Base-by-base conservation (phyloP, 2,888 invertebrate genomes). In the Ecliptopera silaceata region DNA sequence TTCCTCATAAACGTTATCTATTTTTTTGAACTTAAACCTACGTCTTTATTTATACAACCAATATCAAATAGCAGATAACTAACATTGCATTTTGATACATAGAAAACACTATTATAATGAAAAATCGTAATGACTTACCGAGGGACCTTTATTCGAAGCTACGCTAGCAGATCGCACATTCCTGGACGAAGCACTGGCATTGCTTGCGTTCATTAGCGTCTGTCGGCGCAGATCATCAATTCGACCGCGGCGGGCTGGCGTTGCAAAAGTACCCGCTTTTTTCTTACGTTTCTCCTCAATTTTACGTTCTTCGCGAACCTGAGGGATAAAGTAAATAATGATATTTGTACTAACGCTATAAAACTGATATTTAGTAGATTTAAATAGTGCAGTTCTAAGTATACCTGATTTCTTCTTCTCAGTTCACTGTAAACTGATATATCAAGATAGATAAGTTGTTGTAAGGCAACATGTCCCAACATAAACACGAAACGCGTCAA, bases 391-490 rank as follows among this genome's bases (percentile, higher is more conserved):
- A 6, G 26, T 26, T 26, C 10, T 39, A n/a, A 39, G 55, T 56
- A 70, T 69, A 87, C 91, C 88, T 86, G 85, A 71, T 88, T 90
- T 60, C 83, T 87, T 82, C 82, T 93, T 72, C 87, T 76, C 70
- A 97, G 88, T 81, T 97, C 97, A 60, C 95, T 95, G 69, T 97
- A 96, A 3, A 98, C 94, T 64, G 93, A 93, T 22, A 95, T 94
- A 72, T 98, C 98, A 53, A 98, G 91, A 77, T 95, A 95, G 47
- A 96, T 94, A 77, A 97, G 93, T 75, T 97, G 95, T 65, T 95
- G 94, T 54, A 96, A 83, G 0, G 96, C 96, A 60, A 96, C 90
- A 60, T 96, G 96, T 3, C 98, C 98, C 54, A 96, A 82, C 15
- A 95, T 75, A 61, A 92, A 93, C 15, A 93, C 79, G 63, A 93